These are phyloP conservation scores for Thaleichthys pacificus DNA, from an alignment of 2,797 vertebrate genomes.

Conservation along the genomic window DNA sequence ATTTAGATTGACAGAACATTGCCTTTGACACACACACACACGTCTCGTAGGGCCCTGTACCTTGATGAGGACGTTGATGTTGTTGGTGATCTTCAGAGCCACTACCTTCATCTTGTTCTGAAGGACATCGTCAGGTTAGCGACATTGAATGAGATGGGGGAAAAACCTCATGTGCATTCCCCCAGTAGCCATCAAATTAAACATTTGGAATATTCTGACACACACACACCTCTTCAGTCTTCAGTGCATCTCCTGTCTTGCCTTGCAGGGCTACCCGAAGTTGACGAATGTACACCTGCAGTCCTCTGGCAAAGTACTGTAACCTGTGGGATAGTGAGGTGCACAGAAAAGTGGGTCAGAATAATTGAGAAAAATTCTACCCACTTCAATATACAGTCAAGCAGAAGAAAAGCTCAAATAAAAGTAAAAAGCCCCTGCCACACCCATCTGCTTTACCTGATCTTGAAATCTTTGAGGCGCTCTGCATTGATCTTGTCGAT, in stretches of 20 bases:
- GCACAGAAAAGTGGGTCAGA: conserved; percentile 1
- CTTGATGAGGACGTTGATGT: conserved; percentile 99
- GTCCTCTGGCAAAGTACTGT: conserved; percentile 95
- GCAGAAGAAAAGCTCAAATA: neutral
- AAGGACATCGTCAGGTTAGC: conserved; percentile 26
- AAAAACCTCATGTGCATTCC: neutral
- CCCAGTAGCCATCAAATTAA: neutral
- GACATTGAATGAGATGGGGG: neutral
- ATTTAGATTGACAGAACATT: neutral
- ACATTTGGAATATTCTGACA: neutral
- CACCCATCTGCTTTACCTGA: conserved; percentile 74
- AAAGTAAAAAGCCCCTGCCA: too few species aligned
- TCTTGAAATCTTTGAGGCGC: conserved; percentile 97
- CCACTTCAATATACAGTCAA: neutral
- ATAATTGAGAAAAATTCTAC: neutral
- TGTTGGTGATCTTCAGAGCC: conserved; percentile 98
- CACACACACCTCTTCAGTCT: conserved; percentile 90
- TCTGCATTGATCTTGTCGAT: conserved; percentile 93
- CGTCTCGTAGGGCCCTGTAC: conserved; percentile 57
- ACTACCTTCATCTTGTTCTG: conserved; percentile 99
- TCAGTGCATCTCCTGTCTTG: conserved; percentile 95
- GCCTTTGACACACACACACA: too few species aligned
- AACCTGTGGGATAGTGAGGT: conserved; percentile 72
- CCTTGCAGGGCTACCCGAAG: conserved; percentile 95
- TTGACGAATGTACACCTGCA: conserved; percentile 97